Evolutionary conservation across 2,113 vertebrate species (phyloP).

Genomic region (Festucalex cinctus): DNA sequence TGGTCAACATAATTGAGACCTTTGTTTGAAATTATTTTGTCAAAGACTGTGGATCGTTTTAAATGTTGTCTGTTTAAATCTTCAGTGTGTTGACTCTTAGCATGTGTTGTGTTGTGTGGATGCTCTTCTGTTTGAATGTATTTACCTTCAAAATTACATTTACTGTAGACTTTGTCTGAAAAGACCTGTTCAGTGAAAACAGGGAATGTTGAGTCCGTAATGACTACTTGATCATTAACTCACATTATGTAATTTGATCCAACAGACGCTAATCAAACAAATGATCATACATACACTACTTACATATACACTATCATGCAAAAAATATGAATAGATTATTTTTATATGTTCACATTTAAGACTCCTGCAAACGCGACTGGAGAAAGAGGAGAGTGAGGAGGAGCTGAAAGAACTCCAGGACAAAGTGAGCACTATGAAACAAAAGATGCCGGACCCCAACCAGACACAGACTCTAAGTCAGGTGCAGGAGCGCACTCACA

Average conservation of each 20-base stretch:
- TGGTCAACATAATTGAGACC: too few species aligned
- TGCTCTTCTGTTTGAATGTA: too few species aligned
- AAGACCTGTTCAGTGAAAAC: too few species aligned
- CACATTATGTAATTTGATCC: slow-evolving; percentile 9
- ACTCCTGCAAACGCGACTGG: slow-evolving; percentile 83
- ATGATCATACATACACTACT: too few species aligned
- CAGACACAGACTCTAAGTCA: slow-evolving; percentile 68
- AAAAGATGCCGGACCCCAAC: slow-evolving; percentile 66
- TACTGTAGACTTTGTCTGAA: too few species aligned
- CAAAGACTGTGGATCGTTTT: too few species aligned
- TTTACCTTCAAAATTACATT: too few species aligned
- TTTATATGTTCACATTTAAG: slow-evolving; percentile 56
- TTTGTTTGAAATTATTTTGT: too few species aligned
- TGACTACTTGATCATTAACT: neutral
- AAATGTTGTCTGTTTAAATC: too few species aligned
- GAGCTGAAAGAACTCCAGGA: slow-evolving; percentile 82
- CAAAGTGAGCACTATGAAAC: slow-evolving; percentile 68
- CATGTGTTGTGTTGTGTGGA: too few species aligned
- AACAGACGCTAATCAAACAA: slow-evolving; percentile 17
- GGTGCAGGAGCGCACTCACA: slow-evolving; percentile 29
- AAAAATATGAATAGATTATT: neutral
- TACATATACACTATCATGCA: neutral
- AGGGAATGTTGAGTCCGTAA: neutral
- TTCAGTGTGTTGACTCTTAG: too few species aligned
- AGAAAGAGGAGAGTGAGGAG: slow-evolving; percentile 92